These are phyloP conservation scores for Lottia scabra DNA, from an alignment of 2,888 invertebrate genomes.

Conservation along the genomic window DNA sequence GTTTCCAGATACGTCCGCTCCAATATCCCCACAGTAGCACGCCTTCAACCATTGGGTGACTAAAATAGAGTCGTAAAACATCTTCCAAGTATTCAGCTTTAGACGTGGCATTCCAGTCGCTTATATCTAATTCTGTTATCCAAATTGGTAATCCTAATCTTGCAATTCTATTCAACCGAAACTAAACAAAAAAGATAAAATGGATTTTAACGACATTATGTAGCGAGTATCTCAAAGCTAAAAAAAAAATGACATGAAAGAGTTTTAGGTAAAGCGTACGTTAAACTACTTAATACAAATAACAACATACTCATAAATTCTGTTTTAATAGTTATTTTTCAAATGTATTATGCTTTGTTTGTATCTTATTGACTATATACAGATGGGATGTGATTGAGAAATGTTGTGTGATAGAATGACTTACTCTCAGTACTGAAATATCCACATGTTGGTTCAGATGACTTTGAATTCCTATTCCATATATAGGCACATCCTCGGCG, in stretches of 20 bases:
- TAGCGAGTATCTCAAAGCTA: too few relatives aligned
- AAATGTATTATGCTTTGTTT: too few relatives aligned
- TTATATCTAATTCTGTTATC: slow-evolving; percentile 46
- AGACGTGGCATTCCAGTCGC: slow-evolving; percentile 24
- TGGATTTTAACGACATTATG: too few relatives aligned
- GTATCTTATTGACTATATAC: too few relatives aligned
- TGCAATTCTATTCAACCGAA: slow-evolving; percentile 36
- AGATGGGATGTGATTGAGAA: too few relatives aligned
- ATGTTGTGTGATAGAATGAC: too few relatives aligned
- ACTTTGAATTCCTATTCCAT: slow-evolving; percentile 40
- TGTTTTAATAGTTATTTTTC: too few relatives aligned
- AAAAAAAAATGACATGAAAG: too few relatives aligned
- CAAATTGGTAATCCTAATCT: slow-evolving; percentile 43
- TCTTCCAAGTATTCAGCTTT: slow-evolving; percentile 32
- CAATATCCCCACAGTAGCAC: slow-evolving; percentile 25
- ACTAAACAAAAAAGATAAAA: slow-evolving; percentile 24
- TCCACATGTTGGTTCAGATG: slow-evolving; percentile 24
- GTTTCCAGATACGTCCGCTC: slow-evolving; percentile 5
- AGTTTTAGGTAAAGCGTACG: too few relatives aligned
- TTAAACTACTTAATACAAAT: too few relatives aligned
- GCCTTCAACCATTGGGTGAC: slow-evolving; percentile 32
- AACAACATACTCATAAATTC: too few relatives aligned
- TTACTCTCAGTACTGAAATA: neutral
- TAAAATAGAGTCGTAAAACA: slow-evolving; percentile 27
- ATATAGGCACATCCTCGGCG: slow-evolving; percentile 32